Percentiles rank a stretch among this genome's conserved stretches.
Conservation (phyloP, 1,140 invertebrate species). For the Wiebesia pumilae region DNA sequence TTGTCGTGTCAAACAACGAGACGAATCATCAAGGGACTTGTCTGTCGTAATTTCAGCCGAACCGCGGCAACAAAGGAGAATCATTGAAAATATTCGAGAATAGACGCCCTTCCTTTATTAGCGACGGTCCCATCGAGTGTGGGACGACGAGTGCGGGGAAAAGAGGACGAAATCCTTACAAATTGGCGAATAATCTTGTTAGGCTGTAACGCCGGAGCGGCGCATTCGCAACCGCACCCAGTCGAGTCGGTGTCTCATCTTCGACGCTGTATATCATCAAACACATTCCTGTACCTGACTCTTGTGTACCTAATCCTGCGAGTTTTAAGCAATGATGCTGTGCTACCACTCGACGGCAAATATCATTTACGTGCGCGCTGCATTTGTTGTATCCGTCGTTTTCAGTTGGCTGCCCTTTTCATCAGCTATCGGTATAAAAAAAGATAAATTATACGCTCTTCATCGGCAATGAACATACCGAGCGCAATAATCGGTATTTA, state of each 20-base stretch:
- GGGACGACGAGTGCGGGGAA: slow-evolving; percentile 9
- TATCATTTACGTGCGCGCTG: too few species aligned
- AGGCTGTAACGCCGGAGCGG: slow-evolving; percentile 56
- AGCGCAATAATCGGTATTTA: too few species aligned
- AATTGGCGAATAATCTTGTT: slow-evolving; percentile 64
- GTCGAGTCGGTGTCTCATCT: slow-evolving; percentile 2
- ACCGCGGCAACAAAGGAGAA: slow-evolving; percentile 9
- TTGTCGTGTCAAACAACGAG: neutral
- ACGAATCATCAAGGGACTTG: slow-evolving; percentile 44
- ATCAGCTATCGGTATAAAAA: too few species aligned
- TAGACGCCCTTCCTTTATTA: neutral
- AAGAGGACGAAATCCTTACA: slow-evolving; percentile 46
- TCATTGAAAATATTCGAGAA: slow-evolving; percentile 20
- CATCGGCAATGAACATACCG: too few species aligned
- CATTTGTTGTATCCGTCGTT: neutral
- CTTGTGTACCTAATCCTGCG: slow-evolving; percentile 21
- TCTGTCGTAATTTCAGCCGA: slow-evolving; percentile 38
- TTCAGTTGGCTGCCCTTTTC: neutral
- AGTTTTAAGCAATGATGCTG: neutral
- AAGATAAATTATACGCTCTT: too few species aligned
- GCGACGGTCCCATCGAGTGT: neutral
- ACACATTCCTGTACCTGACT: slow-evolving; percentile 23
- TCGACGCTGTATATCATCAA: neutral
- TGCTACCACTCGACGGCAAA: neutral
- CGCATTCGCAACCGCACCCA: neutral